Conservation (phyloP, 2,797 vertebrate genomes). For the Poeciliopsis presidionis region DNA sequence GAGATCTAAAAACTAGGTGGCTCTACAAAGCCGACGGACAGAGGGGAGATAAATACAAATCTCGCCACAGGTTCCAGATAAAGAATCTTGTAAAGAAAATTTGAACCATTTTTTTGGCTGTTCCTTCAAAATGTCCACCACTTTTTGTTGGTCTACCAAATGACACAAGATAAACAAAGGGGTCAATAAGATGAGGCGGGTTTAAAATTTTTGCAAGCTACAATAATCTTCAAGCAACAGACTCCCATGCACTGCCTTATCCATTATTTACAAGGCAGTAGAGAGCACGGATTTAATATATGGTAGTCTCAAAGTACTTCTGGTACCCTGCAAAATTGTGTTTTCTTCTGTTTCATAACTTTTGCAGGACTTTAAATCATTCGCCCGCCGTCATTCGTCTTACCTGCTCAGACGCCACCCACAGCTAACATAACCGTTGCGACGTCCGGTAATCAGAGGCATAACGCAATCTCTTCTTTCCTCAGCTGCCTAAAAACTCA, state of each 20-base stretch:
- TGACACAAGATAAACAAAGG: background rate
- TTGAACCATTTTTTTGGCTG: background rate
- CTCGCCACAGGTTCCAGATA: background rate
- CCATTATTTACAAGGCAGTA: slow-evolving; percentile 36
- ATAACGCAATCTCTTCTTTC: slow-evolving; percentile 11
- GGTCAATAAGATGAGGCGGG: background rate
- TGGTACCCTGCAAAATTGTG: background rate
- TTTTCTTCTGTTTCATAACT: slow-evolving; percentile 11
- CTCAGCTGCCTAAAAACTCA: slow-evolving; percentile 19
- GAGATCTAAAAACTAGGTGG: background rate
- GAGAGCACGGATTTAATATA: slow-evolving; percentile 43
- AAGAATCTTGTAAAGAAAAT: background rate
- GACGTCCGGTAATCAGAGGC: slow-evolving; percentile 15
- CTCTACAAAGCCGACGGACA: background rate
- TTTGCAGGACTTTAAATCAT: slow-evolving; percentile 35
- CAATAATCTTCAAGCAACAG: background rate
- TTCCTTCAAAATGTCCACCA: background rate
- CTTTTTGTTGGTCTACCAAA: background rate
- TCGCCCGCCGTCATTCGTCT: slow-evolving; percentile 21
- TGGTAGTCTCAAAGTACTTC: slow-evolving; percentile 28
- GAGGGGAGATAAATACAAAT: background rate
- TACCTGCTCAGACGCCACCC: slow-evolving; percentile 2
- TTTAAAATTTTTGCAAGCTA: background rate
- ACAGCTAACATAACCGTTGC: slow-evolving; percentile 26
- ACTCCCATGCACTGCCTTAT: slow-evolving; percentile 20